Base-by-base conservation (phyloP, 2,113 vertebrate species). In the Corythoichthys intestinalis region DNA sequence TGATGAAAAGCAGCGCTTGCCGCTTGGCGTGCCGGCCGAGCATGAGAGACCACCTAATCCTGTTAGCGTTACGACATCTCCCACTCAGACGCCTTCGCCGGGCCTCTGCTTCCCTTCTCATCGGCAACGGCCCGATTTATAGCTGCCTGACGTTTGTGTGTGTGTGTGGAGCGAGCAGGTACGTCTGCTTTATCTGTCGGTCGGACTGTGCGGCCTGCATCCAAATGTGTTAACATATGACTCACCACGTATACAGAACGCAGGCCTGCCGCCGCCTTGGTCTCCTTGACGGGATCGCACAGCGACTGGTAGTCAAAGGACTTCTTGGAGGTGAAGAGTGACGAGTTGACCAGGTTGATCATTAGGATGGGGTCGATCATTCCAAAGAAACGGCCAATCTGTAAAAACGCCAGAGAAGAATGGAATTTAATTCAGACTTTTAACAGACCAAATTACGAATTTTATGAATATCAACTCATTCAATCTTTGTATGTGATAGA, bases 241-340 rank as follows among this genome's bases (percentile, higher is more conserved):
- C 95, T 92, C 82, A 98, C 97, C 94, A 98, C 95, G 5, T 93
- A 94, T 65, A 94, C 92, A 13, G 96, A 96, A 81, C 97, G 93
- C 81, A 91, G 91, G 15, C 95, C 97, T 65, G 95, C 96, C 71
- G 93, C 95, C 70, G 92, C 92, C 74, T 93, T 94, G 70, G 90
- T 93, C 73, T 94, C 91, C 48, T 87, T 93, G 63, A 91, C 90
- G 0, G 95, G 95, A 80, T 95, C 92, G 50, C 97, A 99, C 46
- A 95, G 92, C 0, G 96, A 96, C 73, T 98, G 97, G 81, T 98
- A 99, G 89, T 99, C 96, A 0, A 95, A 99, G 0, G 97, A 97
- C 78, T 95, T 97, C 76, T 94, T 95, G 69, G 91, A 94, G 78
- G 94, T 93, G 86, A 94, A 99, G 3, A 99, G 81, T 4, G 96